Evolutionary conservation across 2,797 vertebrate species (phyloP), one percentile per base, ranked within the genome.

Genomic region (Notoglanidium macrostoma): DNA sequence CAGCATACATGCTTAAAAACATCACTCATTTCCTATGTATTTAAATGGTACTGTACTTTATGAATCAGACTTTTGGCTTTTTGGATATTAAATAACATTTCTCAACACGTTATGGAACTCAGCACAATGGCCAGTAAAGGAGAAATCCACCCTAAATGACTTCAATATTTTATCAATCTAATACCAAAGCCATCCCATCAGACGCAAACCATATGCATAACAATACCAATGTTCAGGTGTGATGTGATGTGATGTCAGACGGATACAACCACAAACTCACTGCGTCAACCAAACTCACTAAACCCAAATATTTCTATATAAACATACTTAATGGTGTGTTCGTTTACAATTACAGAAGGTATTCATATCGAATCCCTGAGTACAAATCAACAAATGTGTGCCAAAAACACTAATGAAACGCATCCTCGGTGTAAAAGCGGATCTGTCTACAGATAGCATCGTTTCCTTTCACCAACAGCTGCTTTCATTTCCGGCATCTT

Each of bases 401-500:
- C 49, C 49, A 55, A 32, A 55, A 32, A 6, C 74, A 77, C 15
- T 29, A 29, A 54, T 78, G 51, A 78, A 78, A 78, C 51, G 54
- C 26, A 29, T 29, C 6, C n/a, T 77, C 49, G n/a, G n/a, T 15
- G 5, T 55, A 55, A 32, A 29, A 32, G 49, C 49, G 8, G 6
- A 8, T 54, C 49, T 29, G 49, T 19, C n/a, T 77, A 19, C n/a
- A 29, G 74, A 78, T 78, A 54, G 15, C 49, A 78, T 32, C 17
- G 32, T 26, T n/a, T 40, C 49, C 26, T 85, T 76, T 55, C 73
- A 63, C 54, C 55, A 59, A 26, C 63, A 44, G 14, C 44, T 67
- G 32, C 76, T 85, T 63, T 82, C 54, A 86, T 78, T 81, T 74
- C 35, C 76, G 51, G 54, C 65, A 65, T 44, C 72, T 77, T 29